Conservation (phyloP, 2,888 invertebrate genomes). For the Chesias legatella region DNA sequence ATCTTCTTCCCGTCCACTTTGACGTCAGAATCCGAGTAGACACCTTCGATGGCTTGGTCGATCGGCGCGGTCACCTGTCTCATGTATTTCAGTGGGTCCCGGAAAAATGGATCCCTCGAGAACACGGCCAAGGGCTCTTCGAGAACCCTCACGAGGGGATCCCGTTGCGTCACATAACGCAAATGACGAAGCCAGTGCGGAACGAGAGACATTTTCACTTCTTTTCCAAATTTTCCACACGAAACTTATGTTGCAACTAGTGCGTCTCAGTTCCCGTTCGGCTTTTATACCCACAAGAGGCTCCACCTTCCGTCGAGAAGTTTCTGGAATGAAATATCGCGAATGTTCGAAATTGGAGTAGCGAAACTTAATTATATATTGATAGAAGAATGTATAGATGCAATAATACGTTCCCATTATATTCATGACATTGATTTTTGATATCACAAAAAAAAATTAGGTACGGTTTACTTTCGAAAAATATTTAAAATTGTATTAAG, state of each 20-base stretch:
- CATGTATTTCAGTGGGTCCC: constrained; percentile 59
- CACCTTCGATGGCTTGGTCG: constrained; percentile 68
- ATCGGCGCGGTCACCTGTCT: constrained; percentile 45
- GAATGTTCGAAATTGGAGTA: constrained; percentile 45
- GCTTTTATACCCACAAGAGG: constrained; percentile 50
- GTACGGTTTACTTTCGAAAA: too few relatives aligned
- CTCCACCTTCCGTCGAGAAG: constrained; percentile 56
- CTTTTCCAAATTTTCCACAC: constrained; percentile 1
- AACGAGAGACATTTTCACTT: constrained; percentile 60
- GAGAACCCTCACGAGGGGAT: constrained; percentile 52
- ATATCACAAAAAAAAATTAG: too few relatives aligned
- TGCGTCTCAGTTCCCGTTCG: constrained; percentile 23
- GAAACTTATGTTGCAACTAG: constrained; percentile 26
- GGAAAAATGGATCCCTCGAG: constrained; percentile 63
- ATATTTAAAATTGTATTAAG: too few relatives aligned
- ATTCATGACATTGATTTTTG: too few relatives aligned
- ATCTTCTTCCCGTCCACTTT: constrained; percentile 84
- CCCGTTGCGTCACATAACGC: constrained; percentile 56
- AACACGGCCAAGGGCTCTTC: constrained; percentile 62
- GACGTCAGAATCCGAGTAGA: constrained; percentile 78
- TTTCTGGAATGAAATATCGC: constrained; percentile 30
- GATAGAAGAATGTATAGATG: too few relatives aligned
- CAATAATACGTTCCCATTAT: too few relatives aligned
- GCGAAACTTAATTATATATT: too few relatives aligned
- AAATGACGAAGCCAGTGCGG: constrained; percentile 72